Evolutionary conservation across 1,140 invertebrate species (phyloP).

Genomic region (Scaptomyza pallida): DNA sequence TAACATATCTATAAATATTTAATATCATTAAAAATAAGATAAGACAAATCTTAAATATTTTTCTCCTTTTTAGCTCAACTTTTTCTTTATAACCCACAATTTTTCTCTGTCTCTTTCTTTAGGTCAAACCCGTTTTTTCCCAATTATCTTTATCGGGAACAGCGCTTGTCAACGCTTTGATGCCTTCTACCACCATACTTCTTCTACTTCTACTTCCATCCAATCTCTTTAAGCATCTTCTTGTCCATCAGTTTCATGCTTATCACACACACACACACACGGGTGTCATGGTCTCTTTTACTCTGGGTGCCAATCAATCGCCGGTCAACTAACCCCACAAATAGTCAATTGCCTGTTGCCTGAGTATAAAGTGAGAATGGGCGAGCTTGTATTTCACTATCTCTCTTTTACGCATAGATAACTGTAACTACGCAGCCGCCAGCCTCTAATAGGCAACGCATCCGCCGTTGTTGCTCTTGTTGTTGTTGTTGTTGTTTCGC

Average conservation of each 20-base stretch:
- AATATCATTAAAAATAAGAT: too few species aligned
- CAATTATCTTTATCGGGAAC: not conserved
- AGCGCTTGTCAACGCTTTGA: not conserved
- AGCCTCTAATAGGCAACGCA: conserved; percentile 68
- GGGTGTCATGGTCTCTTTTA: conserved; percentile 14
- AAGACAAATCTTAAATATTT: too few species aligned
- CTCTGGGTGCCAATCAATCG: conserved; percentile 30
- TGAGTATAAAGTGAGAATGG: not conserved
- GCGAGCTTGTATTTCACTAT: not conserved
- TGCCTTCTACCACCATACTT: not conserved
- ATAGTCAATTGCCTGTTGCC: not conserved
- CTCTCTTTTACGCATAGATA: conserved; percentile 33
- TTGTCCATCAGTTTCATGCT: conserved; percentile 16
- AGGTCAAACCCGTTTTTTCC: not conserved
- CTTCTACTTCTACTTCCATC: not conserved
- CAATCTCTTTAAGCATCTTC: not conserved
- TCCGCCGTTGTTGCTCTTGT: conserved; percentile 43
- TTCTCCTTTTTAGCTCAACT: too few species aligned
- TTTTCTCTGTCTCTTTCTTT: too few species aligned
- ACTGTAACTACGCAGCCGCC: conserved; percentile 67
- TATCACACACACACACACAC: conserved; percentile 8
- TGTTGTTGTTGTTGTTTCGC: conserved; percentile 33
- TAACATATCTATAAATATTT: too few species aligned
- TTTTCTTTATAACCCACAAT: too few species aligned
- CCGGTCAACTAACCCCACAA: conserved; percentile 17